Evolutionary conservation across 1,140 invertebrate genomes (phyloP), one percentile per base, ranked within the genome.

Genomic region (Hyposmocoma kahamanoa): DNA sequence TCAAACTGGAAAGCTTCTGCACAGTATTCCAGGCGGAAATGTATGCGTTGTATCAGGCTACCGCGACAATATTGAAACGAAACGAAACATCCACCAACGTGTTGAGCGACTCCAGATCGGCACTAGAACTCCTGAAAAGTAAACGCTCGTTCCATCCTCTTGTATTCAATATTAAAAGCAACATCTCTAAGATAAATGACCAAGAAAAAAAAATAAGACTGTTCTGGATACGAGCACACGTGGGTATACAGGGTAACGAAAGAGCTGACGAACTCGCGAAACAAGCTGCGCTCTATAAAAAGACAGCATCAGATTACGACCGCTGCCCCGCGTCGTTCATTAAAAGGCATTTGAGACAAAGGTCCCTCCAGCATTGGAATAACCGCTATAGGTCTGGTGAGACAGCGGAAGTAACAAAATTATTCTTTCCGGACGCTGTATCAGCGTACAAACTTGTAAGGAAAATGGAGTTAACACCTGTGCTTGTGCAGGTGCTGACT

Each of bases 341-440:
- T n/a, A 44, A 24, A 10, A 6, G 42, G 2, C n/a, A n/a, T 4
- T n/a, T 44, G 1, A 0, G 42, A 24, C 11, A n/a, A 30, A 11
- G 22, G 21, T n/a, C 28, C 10, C 10, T 30, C 2, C 2, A n/a
- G 10, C 10, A 30, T 10, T 30, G 28, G 28, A 13, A 10, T 2
- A 8, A 30, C 10, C 10, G 28, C 10, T 30, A 30, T 8, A 8
- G 10, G 22, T 18, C 1, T 3, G 32, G 15, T 45, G 43, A 11
- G 19, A 45, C 28, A 0, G 18, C 15, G 13, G 28, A 5, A 22
- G 19, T 21, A 1, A 46, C 44, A 2, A 46, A 46, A 32, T 3
- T 34, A 5, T 46, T 46, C n/a, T 46, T 46, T 3, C 44, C 44
- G 17, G 28, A 46, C 3, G 44, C 30, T 6, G n/a, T 20, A 11